Base-by-base conservation (phyloP, 2,888 invertebrate species). In the Nudaria mundana region DNA sequence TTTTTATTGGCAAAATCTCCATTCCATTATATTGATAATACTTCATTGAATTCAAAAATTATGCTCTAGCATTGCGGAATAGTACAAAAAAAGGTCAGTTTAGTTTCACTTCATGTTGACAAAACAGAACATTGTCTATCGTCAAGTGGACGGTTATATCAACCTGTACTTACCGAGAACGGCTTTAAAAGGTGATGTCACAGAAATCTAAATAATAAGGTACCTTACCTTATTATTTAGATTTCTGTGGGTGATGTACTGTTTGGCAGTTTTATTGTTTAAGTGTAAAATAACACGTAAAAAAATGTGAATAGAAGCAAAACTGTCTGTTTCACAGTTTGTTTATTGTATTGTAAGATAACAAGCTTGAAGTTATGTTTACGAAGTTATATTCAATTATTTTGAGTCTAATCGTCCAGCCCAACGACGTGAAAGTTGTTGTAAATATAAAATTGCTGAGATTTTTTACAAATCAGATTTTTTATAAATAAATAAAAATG, bases 101-200 rank as follows among this genome's bases (percentile, higher is more conserved):
- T 61, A 60, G 68, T 69, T 51, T 42, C 64, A 56, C 66, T 69
- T 69, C 64, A 64, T 50, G 62, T 50, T 51, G 38, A 70, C 66
- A 67, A 71, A 65, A 61, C 51, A 55, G 48, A 44, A 56, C 62
- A 72, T 78, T 80, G 79, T 81, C 65, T 74, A 56, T 55, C 55
- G 61, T 64, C 71, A n/a, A n/a, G n/a, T n/a, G n/a, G n/a, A n/a
- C n/a, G n/a, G n/a, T n/a, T n/a, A n/a, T n/a, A n/a, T n/a, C n/a
- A n/a, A n/a, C n/a, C n/a, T 67, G 43, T 36, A 40, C 30, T 35
- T 53, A 57, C 54, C 44, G 48, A 44, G 50, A 72, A 72, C 73
- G 70, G 66, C 50, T n/a, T n/a, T n/a, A n/a, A n/a, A n/a, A n/a
- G n/a, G n/a, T n/a, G n/a, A n/a, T n/a, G n/a, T n/a, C n/a, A n/a